phyloP scores from a whole-genome alignment of 2,888 invertebrate species.

The Metellina segmentata region DNA sequence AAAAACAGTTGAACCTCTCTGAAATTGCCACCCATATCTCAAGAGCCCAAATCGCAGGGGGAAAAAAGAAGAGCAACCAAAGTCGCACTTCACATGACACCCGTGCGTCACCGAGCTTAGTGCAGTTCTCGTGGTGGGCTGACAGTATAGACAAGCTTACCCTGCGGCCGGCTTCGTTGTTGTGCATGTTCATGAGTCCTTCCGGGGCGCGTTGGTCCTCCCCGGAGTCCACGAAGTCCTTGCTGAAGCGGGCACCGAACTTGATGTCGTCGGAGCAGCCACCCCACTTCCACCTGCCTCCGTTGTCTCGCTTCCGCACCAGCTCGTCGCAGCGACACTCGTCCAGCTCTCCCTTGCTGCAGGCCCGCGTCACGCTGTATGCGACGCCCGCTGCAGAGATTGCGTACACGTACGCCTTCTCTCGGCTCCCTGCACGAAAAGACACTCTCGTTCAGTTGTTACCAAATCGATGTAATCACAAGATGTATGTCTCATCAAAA shows the following conservation, averaged over 20 bases:
- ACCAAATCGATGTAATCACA: no score
- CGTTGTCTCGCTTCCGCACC: slow-evolving; percentile 87
- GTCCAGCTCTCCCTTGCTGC: slow-evolving; percentile 91
- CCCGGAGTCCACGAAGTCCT: slow-evolving; percentile 91
- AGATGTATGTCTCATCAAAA: no score
- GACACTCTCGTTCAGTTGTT: neutral
- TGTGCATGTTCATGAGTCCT: slow-evolving; percentile 94
- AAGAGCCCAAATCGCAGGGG: no score
- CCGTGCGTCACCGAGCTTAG: no score
- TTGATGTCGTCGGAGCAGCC: slow-evolving; percentile 90
- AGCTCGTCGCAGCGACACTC: slow-evolving; percentile 93
- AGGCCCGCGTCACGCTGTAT: slow-evolving; percentile 92
- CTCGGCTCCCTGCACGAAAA: slow-evolving; percentile 87
- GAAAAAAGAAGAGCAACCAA: no score
- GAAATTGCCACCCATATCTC: no score
- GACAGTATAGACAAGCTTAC: slow-evolving; percentile 82
- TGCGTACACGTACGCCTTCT: slow-evolving; percentile 94
- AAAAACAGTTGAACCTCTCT: no score
- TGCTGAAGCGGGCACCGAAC: slow-evolving; percentile 83
- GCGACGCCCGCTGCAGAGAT: slow-evolving; percentile 94
- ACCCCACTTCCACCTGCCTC: slow-evolving; percentile 90
- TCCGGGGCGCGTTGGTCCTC: slow-evolving; percentile 88
- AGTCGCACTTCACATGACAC: no score
- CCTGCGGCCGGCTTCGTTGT: slow-evolving; percentile 94
- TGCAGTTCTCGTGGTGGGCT: no score